phyloP scores from a whole-genome alignment of 2,113 vertebrate species.

The Osmerus eperlanus region DNA sequence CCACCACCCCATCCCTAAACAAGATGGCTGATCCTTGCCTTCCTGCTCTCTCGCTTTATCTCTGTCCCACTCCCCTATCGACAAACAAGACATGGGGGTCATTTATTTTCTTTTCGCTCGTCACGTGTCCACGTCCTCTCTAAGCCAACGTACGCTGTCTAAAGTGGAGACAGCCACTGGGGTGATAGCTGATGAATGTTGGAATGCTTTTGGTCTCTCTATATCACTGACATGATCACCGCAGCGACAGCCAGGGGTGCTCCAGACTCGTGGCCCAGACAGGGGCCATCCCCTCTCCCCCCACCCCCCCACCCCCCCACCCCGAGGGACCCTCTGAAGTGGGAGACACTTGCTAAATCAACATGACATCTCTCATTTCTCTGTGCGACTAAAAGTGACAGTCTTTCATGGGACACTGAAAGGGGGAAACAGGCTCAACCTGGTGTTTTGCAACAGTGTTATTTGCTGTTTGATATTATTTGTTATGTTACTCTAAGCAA shows the following conservation, averaged over 20 bases:
- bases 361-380: conserved; percentile 14
- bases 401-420: too few relatives aligned
- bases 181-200: conserved; percentile 44
- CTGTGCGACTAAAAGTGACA: too few relatives aligned
- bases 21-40: conserved; percentile 32
- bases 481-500: too few relatives aligned
- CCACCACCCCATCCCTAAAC: conserved; percentile 30
- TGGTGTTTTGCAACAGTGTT: too few relatives aligned
- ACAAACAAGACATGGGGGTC: conserved; percentile 44
- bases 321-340: background rate
- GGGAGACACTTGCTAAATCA: conserved; percentile 37
- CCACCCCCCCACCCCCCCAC: conserved; percentile 11
- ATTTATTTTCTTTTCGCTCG: too few relatives aligned
- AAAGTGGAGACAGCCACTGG: conserved; percentile 51
- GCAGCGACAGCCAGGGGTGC: conserved; percentile 21
- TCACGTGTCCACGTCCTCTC: conserved; percentile 10
- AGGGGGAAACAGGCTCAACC: too few relatives aligned
- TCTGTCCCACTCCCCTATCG: conserved; percentile 31
- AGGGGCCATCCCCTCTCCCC: conserved; percentile 34
- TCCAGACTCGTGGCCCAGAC: conserved; percentile 29
- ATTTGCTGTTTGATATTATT: too few relatives aligned
- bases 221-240: conserved; percentile 35
- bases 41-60: conserved; percentile 22
- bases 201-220: conserved; percentile 64
- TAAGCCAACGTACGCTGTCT: conserved; percentile 46